Conservation (phyloP, 1,140 invertebrate species). For the Caerostris extrusa region DNA sequence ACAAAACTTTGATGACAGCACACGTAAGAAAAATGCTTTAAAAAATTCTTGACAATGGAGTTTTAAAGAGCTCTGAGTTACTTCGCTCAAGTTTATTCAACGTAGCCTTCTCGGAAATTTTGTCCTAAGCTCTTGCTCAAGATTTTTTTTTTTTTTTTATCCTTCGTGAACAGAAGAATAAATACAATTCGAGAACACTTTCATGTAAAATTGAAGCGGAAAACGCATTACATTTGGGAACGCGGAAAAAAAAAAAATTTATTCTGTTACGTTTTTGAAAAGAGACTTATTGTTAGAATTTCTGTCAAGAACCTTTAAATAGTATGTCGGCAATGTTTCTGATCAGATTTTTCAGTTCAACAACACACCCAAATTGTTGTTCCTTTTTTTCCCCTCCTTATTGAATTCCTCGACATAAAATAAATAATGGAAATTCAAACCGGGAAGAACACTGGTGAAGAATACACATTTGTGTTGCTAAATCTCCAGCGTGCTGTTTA, state of each 20-base stretch:
- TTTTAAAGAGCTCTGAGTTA: neutral
- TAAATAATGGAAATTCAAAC: neutral
- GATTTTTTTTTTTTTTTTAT: neutral
- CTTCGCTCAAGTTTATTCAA: slow-evolving; percentile 1
- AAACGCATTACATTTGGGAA: neutral
- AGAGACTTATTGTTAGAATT: neutral
- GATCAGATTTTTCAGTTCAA: neutral
- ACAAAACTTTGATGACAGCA: too few relatives aligned
- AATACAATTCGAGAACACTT: slow-evolving; percentile 8
- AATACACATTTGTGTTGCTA: too few relatives aligned
- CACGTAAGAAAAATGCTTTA: too few relatives aligned
- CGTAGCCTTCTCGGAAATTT: neutral
- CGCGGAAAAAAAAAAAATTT: neutral
- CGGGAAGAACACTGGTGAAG: too few relatives aligned
- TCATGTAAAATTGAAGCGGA: slow-evolving; percentile 44
- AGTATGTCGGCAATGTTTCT: neutral
- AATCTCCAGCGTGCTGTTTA: too few relatives aligned
- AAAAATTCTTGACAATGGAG: neutral
- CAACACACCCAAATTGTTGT: neutral
- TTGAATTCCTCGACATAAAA: neutral
- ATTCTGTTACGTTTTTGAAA: neutral
- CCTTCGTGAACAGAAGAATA: neutral
- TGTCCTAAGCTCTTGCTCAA: neutral
- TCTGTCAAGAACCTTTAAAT: neutral
- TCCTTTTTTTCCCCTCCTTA: neutral